phyloP scores from a whole-genome alignment of 2,113 vertebrate genomes.

The Hemiscyllium ocellatum region DNA sequence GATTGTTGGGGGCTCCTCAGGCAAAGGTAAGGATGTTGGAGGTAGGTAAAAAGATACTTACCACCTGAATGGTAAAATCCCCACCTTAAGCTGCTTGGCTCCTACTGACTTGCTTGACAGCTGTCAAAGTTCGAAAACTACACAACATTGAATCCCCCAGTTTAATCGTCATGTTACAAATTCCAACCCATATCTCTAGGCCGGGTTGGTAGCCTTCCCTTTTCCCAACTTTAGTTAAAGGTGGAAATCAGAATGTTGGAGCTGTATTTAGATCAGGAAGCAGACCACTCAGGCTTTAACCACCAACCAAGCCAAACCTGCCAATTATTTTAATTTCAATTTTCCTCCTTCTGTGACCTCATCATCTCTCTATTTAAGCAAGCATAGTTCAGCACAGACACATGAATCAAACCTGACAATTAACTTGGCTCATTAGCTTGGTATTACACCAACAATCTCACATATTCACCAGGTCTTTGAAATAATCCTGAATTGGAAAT shows the following conservation, averaged over 20 bases:
- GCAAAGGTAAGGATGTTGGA: neutral
- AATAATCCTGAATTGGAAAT: neutral
- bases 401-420: neutral
- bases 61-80: neutral
- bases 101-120: neutral
- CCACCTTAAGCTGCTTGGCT: neutral
- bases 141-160: neutral
- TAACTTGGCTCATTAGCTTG: neutral
- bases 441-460: neutral
- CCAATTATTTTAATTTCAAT: no score
- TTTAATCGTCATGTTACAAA: neutral
- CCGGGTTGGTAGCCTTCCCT: neutral
- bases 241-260: neutral
- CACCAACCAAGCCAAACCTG: no score
- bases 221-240: neutral
- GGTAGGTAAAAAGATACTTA: neutral
- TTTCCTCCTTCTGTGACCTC: neutral
- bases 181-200: neutral
- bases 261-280: neutral
- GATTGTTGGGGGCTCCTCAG: no score
- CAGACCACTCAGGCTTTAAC: neutral
- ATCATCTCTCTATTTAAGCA: neutral
- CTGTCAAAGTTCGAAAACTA: neutral
- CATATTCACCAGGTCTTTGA: neutral
- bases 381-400: neutral